Evolutionary conservation across 1,140 invertebrate genomes (phyloP), one percentile per base, ranked within the genome.

Genomic region (Plodia interpunctella): DNA sequence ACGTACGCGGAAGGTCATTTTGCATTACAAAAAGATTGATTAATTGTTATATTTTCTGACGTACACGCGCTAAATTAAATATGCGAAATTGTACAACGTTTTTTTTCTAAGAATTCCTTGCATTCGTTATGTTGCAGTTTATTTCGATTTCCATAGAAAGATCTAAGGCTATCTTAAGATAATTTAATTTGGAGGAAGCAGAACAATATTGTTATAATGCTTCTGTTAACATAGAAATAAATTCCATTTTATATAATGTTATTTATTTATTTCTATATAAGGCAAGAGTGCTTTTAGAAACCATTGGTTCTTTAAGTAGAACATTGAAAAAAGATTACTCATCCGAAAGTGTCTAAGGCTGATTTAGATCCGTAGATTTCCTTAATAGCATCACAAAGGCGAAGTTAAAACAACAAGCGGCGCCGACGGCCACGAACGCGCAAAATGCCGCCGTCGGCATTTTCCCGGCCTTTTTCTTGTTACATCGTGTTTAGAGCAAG

Each of bases 401-500:
- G 61, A 70, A 78, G 65, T 81, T 79, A 81, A 80, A 84, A 80
- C 73, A 80, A 83, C 75, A 76, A 75, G 71, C 59, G 13, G 66
- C 74, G 64, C 62, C n/a, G 66, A 64, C 62, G 62, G 62, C 55
- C 57, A 68, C 59, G 68, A 68, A 65, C 74, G 77, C 68, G 70
- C 68, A 66, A 77, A 80, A 83, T 81, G 68, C 72, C 55, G 82
- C 79, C 80, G 68, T 74, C 78, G 82, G 80, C 78, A 75, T 78
- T 87, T 80, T 83, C 63, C 80, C 86, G 77, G 74, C 86, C 83
- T 84, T 86, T 88, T 88, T 72, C 83, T 66, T 88, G 83, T 88
- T 76, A 86, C 86, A 87, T 75, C 80, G 77, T 87, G 83, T 85
- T 87, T 87, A 83, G 77, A 88, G 82, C 79, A 85, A 84, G 75